Evolutionary conservation across 2,888 invertebrate genomes (phyloP), one percentile per base, ranked within the genome.

Genomic region (Acheta domesticus): DNA sequence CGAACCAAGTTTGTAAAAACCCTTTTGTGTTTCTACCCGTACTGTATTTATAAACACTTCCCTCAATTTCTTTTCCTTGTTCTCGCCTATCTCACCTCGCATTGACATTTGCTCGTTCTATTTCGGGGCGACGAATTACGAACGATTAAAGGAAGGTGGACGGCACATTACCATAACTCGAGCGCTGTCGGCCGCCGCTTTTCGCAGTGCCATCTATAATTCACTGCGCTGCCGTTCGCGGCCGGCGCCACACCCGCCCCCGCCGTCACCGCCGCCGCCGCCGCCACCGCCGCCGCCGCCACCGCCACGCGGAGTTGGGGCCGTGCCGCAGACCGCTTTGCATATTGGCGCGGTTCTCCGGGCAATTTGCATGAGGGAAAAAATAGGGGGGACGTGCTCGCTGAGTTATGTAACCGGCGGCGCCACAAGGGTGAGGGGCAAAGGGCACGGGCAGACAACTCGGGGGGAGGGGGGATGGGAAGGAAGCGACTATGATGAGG

Each of bases 341-440:
- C 62, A 62, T 62, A 62, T 62, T 62, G 62, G 62, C 62, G 62
- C 62, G n/a, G 62, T 62, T 62, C n/a, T 14, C n/a, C 14, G n/a
- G 62, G 62, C 62, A 62, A 62, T 62, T 62, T 62, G 62, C 62
- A 62, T 62, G n/a, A 62, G 62, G 62, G 62, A 62, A 62, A n/a
- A 62, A 62, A 62, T 62, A 19, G 62, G n/a, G n/a, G 62, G n/a
- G 16, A n/a, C 62, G 62, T 12, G 62, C 62, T n/a, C 62, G 62
- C 62, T 62, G 62, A 62, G 62, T 62, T 62, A 62, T 62, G 62
- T 62, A 62, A 62, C n/a, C n/a, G n/a, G 14, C 4, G 14, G n/a
- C 14, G 62, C 62, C 62, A 3, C 62, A 62, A 62, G 14, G 16
- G n/a, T 12, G 16, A 19, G 16, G 16, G 62, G n/a, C 62, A n/a